Conservation (phyloP, 2,113 vertebrate genomes). For the Sterrhoptilus dennistouni region DNA sequence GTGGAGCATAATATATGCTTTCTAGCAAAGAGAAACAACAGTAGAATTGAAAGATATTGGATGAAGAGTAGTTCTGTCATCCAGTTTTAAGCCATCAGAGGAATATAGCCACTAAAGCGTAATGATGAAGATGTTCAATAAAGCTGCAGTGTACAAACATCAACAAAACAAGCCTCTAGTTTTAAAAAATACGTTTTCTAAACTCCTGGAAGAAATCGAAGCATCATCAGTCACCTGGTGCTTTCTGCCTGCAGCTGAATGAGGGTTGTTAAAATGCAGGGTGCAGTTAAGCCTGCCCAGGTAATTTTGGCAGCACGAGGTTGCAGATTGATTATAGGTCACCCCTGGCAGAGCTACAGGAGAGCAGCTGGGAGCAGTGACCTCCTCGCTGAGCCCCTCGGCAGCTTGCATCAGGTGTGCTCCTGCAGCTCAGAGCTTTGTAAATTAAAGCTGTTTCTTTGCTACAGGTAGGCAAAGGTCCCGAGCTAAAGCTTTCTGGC, state of each 20-base stretch:
- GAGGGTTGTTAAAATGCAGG: not conserved
- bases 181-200: not conserved
- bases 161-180: not conserved
- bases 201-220: not conserved
- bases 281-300: not conserved
- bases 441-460: not conserved
- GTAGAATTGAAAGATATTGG: not conserved
- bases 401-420: not conserved
- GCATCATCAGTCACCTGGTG: not conserved
- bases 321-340: not conserved
- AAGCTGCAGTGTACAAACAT: not conserved
- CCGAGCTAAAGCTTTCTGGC: not conserved
- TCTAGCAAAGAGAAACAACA: not conserved
- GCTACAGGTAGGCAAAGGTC: not conserved
- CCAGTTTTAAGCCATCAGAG: not conserved
- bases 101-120: not conserved
- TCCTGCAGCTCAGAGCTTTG: not conserved
- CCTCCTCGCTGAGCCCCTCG: not conserved
- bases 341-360: not conserved
- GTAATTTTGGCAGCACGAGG: not conserved
- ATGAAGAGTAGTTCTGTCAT: not conserved
- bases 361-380: not conserved
- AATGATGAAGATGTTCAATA: conserved; percentile 23
- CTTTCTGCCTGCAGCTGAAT: not conserved
- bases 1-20: not conserved